Evolutionary conservation across 2,113 vertebrate species (phyloP), one percentile per base, ranked within the genome.

Genomic region (Oryzias javanicus): DNA sequence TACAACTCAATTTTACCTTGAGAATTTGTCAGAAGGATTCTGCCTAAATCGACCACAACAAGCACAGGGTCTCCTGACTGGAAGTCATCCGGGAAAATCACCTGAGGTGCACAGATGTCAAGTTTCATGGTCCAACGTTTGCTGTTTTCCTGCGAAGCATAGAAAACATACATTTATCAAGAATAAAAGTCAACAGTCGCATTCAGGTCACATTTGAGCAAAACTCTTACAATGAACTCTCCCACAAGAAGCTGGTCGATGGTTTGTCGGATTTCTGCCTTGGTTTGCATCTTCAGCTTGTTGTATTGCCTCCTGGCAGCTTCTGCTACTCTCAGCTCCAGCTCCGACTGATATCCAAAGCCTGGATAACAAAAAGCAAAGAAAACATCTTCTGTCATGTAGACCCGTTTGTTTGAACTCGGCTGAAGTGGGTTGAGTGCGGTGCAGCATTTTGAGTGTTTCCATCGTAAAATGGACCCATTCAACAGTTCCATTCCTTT

Each of bases 271-370:
- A 99, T 98, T 85, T 99, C 97, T 6, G 95, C 94, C 73, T 99
- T 98, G 5, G 96, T 99, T 78, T 98, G 97, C 93, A 98, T 97
- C 86, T 98, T 99, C 78, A 99, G 91, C 68, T 95, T 98, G 89
- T 98, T 97, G 82, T 99, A 99, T 14, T 99, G 96, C 78, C 93
- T 95, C 72, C 96, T 93, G 10, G 96, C 97, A 71, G 96, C 94
- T 72, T 98, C 96, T 3, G 95, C 94, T 35, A 99, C 97, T 86
- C 93, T 90, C 24, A 96, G 64, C 75, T 99, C 97, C n/a, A 99
- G 86, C 67, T 98, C 96, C 5, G 97, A 98, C 49, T 99, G 97
- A 79, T 96, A 98, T 0, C 96, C 97, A 60, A 99, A 98, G 14
- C 27, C 25, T 53, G 25, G 16, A 10, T 14, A 27, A 4, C 24